A percentile compares a stretch with the other conserved stretches of the same genome.
These are phyloP conservation scores for Nematolebias whitei DNA, from an alignment of 2,113 vertebrate species.

Conservation along the genomic window DNA sequence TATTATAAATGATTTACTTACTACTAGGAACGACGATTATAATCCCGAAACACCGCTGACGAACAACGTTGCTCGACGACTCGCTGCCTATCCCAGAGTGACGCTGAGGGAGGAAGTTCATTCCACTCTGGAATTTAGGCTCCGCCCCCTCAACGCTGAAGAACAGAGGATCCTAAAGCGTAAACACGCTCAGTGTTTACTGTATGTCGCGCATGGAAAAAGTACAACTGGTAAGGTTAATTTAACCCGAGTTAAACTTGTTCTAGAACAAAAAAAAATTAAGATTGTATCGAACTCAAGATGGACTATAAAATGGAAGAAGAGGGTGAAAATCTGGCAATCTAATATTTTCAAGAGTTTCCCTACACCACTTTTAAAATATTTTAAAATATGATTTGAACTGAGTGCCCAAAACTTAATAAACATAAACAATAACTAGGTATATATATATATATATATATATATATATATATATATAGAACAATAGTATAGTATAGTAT, in stretches of 20 bases:
- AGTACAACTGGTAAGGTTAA: too few species aligned
- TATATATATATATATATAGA: too few species aligned
- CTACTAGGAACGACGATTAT: conserved; percentile 24
- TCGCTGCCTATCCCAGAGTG: conserved; percentile 73
- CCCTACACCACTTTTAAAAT: too few species aligned
- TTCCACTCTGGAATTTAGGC: conserved; percentile 67
- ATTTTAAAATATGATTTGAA: too few species aligned
- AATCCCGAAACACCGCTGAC: conserved; percentile 46
- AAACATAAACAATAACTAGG: too few species aligned
- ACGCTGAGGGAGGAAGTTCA: conserved; percentile 69
- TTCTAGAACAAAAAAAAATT: neutral
- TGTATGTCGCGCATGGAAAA: too few species aligned
- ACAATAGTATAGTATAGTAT: too few species aligned
- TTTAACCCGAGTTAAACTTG: neutral
- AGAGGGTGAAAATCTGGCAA: neutral
- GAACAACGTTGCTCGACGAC: conserved; percentile 43
- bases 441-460: too few species aligned
- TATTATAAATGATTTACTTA: conserved; percentile 20
- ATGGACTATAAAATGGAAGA: neutral
- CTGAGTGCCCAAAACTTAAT: too few species aligned
- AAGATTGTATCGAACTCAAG: conserved; percentile 33
- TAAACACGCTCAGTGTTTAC: neutral
- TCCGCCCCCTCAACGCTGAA: conserved; percentile 46
- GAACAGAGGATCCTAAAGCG: conserved; percentile 6
- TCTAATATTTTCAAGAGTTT: neutral